Percentiles rank a stretch among this genome's conserved stretches.
phyloP scores from a whole-genome alignment of 2,888 invertebrate species.

The Phymatocera aterrima region DNA sequence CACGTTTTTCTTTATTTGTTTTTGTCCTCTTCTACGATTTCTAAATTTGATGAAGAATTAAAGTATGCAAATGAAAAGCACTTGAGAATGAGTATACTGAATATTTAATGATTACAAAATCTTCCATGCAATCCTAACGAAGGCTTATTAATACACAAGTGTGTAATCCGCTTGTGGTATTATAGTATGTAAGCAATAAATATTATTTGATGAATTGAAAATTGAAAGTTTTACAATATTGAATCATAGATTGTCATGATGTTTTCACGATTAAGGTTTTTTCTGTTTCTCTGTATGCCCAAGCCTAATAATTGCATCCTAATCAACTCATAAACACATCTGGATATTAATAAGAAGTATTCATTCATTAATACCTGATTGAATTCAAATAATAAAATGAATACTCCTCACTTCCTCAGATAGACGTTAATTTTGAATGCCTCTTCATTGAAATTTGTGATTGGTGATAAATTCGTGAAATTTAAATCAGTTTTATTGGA shows the following conservation, averaged over 20 bases:
- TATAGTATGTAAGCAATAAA: constrained; percentile 3
- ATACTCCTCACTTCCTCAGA: background rate
- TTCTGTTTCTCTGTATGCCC: too few relatives aligned
- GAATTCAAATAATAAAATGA: too few relatives aligned
- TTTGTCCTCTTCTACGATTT: too few relatives aligned
- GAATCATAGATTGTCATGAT: constrained; percentile 35
- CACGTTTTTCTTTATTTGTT: background rate
- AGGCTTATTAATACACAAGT: too few relatives aligned
- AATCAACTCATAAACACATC: background rate
- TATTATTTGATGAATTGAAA: background rate
- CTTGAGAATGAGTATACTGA: too few relatives aligned
- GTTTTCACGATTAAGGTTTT: constrained; percentile 4
- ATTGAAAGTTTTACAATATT: constrained; percentile 9
- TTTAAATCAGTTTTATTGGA: background rate
- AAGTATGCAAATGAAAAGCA: too few relatives aligned
- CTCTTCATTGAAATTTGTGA: background rate
- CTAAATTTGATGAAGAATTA: too few relatives aligned
- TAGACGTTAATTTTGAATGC: background rate
- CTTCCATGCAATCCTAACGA: too few relatives aligned
- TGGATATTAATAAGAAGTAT: too few relatives aligned
- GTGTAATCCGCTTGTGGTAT: background rate
- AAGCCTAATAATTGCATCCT: background rate
- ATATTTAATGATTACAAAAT: background rate
- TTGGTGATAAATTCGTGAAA: background rate
- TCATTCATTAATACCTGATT: too few relatives aligned